Base-by-base conservation (phyloP, 2,888 invertebrate species). In the Drosophila eohydei region DNA sequence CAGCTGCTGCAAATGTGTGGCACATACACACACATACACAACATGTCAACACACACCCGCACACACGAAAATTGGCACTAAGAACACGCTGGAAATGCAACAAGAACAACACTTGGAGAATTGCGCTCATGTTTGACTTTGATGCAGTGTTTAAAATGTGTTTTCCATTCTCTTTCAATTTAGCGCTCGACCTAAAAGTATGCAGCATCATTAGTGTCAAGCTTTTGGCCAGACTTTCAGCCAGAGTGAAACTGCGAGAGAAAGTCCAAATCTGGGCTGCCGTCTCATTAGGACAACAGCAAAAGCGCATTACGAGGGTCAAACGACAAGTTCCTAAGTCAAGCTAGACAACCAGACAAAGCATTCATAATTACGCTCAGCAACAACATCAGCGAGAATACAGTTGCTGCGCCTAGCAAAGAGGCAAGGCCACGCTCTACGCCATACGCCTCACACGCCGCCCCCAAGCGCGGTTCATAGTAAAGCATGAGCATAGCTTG, bases 151-250 rank as follows among this genome's bases (percentile, higher is more conserved):
- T 81, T 73, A 62, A 82, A 88, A 83, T 78, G 83, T 80, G 79
- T 83, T 78, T 68, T 85, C 73, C 73, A 72, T 71, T 74, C 70
- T 72, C 74, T 71, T 71, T 71, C 71, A 83, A 83, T 85, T 80
- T 85, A 89, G 85, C 86, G 86, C 89, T 75, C 88, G 83, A 71
- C 90, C 88, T 89, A 86, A 86, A 78, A 89, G 72, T 73, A 83
- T 76, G 78, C 76, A 69, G 78, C 84, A 89, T 88, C 90, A 85
- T 85, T 85, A 85, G 90, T 78, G 87, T 65, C 83, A 74, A 78
- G 70, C 58, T 65, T 56, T 63, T 51, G 28, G 67, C 46, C 59
- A 59, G 55, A 51, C 32, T 55, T 55, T 55, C 40, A 36, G 51
- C 21, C 51, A 40, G 51, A 44, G 66, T 40, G 28, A 40, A 28